Base-by-base conservation (phyloP, 2,888 invertebrate species). In the Odontocolon sp. region DNA sequence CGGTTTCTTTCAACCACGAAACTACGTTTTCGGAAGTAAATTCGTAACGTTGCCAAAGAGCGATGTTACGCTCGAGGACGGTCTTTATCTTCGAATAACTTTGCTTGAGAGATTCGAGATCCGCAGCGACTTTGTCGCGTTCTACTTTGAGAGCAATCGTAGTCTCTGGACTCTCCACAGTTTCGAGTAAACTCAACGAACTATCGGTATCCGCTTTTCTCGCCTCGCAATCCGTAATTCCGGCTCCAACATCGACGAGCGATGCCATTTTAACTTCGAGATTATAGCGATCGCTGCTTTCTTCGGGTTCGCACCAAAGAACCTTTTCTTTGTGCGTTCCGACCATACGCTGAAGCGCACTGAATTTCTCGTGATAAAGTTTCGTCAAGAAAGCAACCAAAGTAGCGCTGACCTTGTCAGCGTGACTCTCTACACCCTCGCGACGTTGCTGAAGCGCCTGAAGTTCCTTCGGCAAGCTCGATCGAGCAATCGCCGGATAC, bases 231-330 rank as follows among this genome's bases (percentile, higher is more conserved):
- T 96, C 96, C 18, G 91, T 91, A 38, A 96, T 93, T 18, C 95
- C 95, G 77, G 92, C 92, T 87, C 95, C 94, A 1, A 96, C 95
- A 78, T 97, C 97, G 71, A 92, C 91, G 33, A 98, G 89, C 0
- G 96, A 95, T 0, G 95, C 94, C 84, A 95, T 93, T 91, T 98
- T 98, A 0, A 97, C 96, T 92, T 98, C 97, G 26, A 98, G 92
- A 87, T 97, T 97, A 88, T 98, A 98, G 88, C 95, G 95, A 87
- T 98, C 98, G 85, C 96, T 97, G 31, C 95, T 94, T 0, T 95
- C 93, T 87, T 98, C 98, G 0, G 97, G 96, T 85, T 95, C 93
- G 88, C 98, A 98, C 97, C 98, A 98, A 9, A 94, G 92, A 0
- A 97, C 94, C 90, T 98, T 98, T 86, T 98, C 98, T 78, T 95